Conservation (phyloP, 2,888 invertebrate genomes). For the Notodonta dromedarius region DNA sequence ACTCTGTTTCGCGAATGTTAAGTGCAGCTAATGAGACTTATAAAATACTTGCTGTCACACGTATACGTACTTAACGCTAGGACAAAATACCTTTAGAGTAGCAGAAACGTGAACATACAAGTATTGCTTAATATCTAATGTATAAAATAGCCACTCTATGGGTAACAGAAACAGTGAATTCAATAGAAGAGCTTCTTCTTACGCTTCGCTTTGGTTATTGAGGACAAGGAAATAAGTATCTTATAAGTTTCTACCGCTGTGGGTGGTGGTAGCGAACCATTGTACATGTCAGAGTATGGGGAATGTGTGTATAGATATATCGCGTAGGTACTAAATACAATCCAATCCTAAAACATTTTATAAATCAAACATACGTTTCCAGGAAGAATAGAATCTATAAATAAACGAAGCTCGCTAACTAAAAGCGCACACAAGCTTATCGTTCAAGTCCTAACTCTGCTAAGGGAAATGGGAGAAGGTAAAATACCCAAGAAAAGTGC, state of each 20-base stretch:
- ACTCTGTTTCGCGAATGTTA: constrained; percentile 35
- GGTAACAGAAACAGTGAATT: too few species aligned
- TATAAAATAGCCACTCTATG: too few species aligned
- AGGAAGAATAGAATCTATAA: not conserved
- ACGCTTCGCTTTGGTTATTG: not conserved
- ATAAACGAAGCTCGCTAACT: not conserved
- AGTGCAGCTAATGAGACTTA: constrained; percentile 36
- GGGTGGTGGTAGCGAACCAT: too few species aligned
- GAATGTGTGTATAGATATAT: not conserved
- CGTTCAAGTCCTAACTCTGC: not conserved
- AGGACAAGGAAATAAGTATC: too few species aligned
- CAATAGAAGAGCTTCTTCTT: too few species aligned
- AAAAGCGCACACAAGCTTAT: not conserved
- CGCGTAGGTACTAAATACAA: too few species aligned
- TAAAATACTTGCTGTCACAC: constrained; percentile 17
- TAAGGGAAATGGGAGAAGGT: not conserved
- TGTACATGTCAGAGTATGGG: not conserved
- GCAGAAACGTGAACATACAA: too few species aligned
- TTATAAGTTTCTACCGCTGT: too few species aligned
- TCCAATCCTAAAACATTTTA: too few species aligned
- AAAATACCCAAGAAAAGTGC: constrained; percentile 3
- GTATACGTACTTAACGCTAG: not conserved
- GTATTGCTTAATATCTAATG: too few species aligned
- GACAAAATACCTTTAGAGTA: not conserved
- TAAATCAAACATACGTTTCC: not conserved